Base-by-base conservation (phyloP, 2,888 invertebrate species). In the Tenthredo amoena region DNA sequence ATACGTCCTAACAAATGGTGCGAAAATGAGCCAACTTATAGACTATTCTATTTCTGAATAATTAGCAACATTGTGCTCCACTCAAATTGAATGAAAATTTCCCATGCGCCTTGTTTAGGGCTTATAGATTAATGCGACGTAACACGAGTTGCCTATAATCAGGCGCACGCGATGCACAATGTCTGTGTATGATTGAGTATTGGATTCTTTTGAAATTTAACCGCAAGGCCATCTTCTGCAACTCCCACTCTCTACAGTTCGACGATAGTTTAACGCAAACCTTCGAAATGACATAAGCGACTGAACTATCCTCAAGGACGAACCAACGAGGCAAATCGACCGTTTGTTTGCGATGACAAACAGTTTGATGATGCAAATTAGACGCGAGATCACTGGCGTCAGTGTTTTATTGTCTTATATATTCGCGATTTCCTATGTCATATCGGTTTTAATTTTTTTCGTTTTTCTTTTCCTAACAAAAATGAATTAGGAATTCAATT, bases 251-350 rank as follows among this genome's bases (percentile, higher is more conserved):
- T 34, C 34, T 31, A 21, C 21, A 43, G 43, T 18, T 74, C 40
- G 43, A 43, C 40, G 72, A 74, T 74, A 65, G 47, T 37, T 47
- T 31, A 50, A 83, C 18, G 47, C 74, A 34, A 77, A 77, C 47
- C 50, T 83, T 83, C 37, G 47, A 83, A 68, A 83, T 71, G 65
- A 71, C 83, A 83, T 83, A 71, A 83, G 83, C 83, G 83, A 83
- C 68, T 18, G 68, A 83, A 83, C 47, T 47, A 71, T 83, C 31
- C 68, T 83, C 83, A 83, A 83, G 83, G 83, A 68, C 68, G 26
- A 31, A 43, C 72, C 21, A 40, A 74, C 43, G 43, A 74, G 40
- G 72, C 72, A 21, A 40, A 74, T 50, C 77, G 50, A 47, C 26
- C 77, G 77, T 77, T 77, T 77, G 50, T 55, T 77, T 50, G 77